These are phyloP conservation scores for Prietella phreatophila DNA, from an alignment of 2,113 vertebrate genomes.

Conservation along the genomic window DNA sequence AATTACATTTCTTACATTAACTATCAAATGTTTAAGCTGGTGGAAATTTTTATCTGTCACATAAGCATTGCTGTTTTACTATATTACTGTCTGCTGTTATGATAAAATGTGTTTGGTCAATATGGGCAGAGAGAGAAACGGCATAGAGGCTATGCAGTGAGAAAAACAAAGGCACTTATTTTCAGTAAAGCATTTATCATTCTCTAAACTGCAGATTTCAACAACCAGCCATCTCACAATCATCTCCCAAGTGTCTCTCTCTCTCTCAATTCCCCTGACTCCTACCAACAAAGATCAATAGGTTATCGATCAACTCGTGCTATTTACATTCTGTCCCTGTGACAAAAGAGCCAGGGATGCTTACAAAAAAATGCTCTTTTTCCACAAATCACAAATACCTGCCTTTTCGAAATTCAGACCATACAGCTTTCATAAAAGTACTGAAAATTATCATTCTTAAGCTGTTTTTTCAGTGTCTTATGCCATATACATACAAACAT, in stretches of 20 bases:
- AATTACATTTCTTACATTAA: neutral
- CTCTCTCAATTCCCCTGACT: constrained; percentile 78
- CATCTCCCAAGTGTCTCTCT: constrained; percentile 69
- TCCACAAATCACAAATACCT: constrained; percentile 67
- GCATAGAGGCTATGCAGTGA: neutral
- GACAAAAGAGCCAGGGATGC: constrained; percentile 74
- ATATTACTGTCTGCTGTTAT: neutral
- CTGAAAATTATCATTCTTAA: constrained; percentile 2
- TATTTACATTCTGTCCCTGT: constrained; percentile 78
- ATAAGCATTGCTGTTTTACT: neutral
- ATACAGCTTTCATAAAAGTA: constrained; percentile 30
- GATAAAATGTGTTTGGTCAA: neutral
- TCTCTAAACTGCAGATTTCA: constrained; percentile 75
- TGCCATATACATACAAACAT: constrained; percentile 47
- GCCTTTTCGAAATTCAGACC: constrained; percentile 66
- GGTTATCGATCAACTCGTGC: constrained; percentile 79
- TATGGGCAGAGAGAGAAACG: neutral
- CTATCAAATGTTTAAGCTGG: neutral
- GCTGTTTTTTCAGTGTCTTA: constrained; percentile 18
- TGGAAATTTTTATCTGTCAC: neutral
- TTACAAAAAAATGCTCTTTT: constrained; percentile 65
- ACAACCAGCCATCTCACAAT: constrained; percentile 73
- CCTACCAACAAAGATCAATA: constrained; percentile 77
- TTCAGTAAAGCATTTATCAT: constrained; percentile 76
- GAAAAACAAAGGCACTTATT: constrained; percentile 59